Base-by-base conservation (phyloP, 2,797 vertebrate species). In the Clarias fuscus region DNA sequence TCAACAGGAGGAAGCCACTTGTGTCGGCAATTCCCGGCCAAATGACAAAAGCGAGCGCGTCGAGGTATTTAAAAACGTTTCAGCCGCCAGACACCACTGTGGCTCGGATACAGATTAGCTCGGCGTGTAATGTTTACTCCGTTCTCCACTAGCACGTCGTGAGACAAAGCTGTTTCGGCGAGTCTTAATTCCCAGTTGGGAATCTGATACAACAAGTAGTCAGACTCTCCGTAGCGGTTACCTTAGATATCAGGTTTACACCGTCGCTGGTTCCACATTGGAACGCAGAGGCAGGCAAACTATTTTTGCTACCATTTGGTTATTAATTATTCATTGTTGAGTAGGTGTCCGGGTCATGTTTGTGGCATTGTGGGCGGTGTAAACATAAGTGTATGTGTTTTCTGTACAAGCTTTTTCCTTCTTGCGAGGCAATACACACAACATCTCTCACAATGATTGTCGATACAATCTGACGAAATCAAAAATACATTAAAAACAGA, bases 281-380 rank as follows among this genome's bases (percentile, higher is more conserved):
- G 58, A 86, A 56, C 79, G 15, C 24, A 0, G 22, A 59, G 61
- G 30, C 76, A 30, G 58, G 22, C 14, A 7, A 22, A 40, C 64
- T 59, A 59, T 67, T 59, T 72, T 56, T 15, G 65, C 81, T 70
- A 4, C 18, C 27, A 0, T 61, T 77, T 56, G 58, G n/a, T 27
- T 80, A 87, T 78, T 84, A 83, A 79, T 87, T 84, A 87, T 80
- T 87, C 56, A 84, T 73, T n/a, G 33, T 24, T 64, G 40, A 67
- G 84, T 61, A 68, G 81, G 56, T 48, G 73, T 83, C 18, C 1
- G 64, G 61, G 81, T 83, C 82, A 67, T 40, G 27, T 87, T 71
- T 84, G 76, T 40, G 58, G 37, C 5, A 27, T 59, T 48, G 68
- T 43, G 48, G 48, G 53, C 64, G 53, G 76, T 56, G 10, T 85